Base-by-base conservation (phyloP, 2,113 vertebrate species). In the Brachyhypopomus gauderio region DNA sequence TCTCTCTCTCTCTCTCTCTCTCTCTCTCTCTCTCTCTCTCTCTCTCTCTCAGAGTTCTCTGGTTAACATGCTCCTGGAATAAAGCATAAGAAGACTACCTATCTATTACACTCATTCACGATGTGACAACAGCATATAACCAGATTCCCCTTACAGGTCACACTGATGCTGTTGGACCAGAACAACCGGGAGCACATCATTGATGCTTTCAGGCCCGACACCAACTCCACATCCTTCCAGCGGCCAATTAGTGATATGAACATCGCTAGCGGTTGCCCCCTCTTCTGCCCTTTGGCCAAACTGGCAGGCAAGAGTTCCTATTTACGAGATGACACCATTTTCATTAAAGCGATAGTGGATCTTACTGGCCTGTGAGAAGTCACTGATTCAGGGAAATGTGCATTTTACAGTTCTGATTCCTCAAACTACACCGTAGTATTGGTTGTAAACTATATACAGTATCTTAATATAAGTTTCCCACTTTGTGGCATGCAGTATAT, bases 341-440 rank as follows among this genome's bases (percentile, higher is more conserved):
- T 98, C 91, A 96, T 99, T 90, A 99, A 99, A 91, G 97, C 95
- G 72, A 98, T 98, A 0, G 98, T 99, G 87, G 98, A 99, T 87
- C 95, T 99, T 88, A 96, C 97, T 0, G 98, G 97, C 85, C 96
- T 99, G 80, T 98, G 94, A 89, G 2, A 0, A 9, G 25, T 8
- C 12, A 8, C 1, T 52, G 9, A 30, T 11, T 64, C 8, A 22
- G 8, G 58, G n/a, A 22, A 60, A 60, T 60, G 19, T 60, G n/a
- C 58, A 60, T 22, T 3, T 52, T 14, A 52, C 9, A 11, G 2
- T 52, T 3, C 9, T 52, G 12, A 12, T 52, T 14, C 12, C 45
- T 12, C 9, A 30, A 30, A 30, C 30, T 30, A 1, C 30, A 30
- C 30, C 1, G 30, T 30, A 30, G 30, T 30, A 30, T 30, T 30